A percentile compares a stretch with the other conserved stretches of the same genome.
Conservation (phyloP, 2,113 vertebrate genomes). For the Lycocorax pyrrhopterus region DNA sequence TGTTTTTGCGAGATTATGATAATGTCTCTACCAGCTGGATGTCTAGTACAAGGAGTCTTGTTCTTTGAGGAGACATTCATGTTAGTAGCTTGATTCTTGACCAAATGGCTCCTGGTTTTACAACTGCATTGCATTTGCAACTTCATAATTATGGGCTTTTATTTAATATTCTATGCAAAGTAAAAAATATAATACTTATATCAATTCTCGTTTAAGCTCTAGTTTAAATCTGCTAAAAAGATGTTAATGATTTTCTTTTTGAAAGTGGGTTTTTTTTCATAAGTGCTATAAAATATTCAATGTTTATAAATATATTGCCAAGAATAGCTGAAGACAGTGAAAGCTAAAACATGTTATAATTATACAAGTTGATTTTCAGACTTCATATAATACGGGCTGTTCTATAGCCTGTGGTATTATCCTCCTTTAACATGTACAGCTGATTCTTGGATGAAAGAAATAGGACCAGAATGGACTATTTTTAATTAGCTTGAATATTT, state of each 20-base stretch:
- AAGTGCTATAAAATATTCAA: slow-evolving; percentile 9
- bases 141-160: neutral
- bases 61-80: slow-evolving; percentile 13
- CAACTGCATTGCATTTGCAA: neutral
- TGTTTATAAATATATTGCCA: slow-evolving; percentile 30
- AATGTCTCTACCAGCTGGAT: slow-evolving; percentile 45
- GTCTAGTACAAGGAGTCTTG: slow-evolving; percentile 31
- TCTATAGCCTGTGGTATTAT: neutral
- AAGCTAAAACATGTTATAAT: neutral
- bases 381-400: neutral
- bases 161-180: neutral
- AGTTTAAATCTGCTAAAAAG: neutral
- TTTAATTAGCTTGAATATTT: slow-evolving; percentile 40
- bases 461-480: neutral
- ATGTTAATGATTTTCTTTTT: neutral
- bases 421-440: neutral
- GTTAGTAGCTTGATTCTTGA: slow-evolving; percentile 36
- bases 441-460: neutral
- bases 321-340: neutral
- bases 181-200: neutral
- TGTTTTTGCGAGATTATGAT: slow-evolving; percentile 33
- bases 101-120: slow-evolving; percentile 20
- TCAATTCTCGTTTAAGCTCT: neutral
- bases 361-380: neutral
- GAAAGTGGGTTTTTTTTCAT: neutral